Conservation (phyloP, 2,888 invertebrate species). For the Arge pagana region DNA sequence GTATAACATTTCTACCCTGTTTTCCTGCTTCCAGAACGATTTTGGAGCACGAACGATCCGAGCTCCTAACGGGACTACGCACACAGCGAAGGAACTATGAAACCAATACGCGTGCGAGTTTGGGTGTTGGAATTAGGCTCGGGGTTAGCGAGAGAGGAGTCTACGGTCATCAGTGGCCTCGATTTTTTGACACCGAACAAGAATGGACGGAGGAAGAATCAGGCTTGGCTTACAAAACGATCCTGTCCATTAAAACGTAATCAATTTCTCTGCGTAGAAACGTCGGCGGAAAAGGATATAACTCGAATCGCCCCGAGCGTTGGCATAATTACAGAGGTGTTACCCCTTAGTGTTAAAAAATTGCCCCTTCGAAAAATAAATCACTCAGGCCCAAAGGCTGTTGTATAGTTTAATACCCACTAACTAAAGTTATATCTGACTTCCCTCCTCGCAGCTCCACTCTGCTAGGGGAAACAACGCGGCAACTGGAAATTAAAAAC, state of each 20-base stretch:
- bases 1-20: no score
- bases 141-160: no score
- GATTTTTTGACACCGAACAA: no score
- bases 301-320: slow-evolving; percentile 5
- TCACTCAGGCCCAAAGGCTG: slow-evolving; percentile 19
- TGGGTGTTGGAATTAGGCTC: no score
- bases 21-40: no score
- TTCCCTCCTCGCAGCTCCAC: not conserved
- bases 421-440: not conserved
- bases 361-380: slow-evolving; percentile 21
- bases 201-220: slow-evolving; percentile 16
- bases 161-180: no score
- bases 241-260: slow-evolving; percentile 21
- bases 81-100: no score
- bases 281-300: slow-evolving; percentile 17
- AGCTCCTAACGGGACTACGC: no score
- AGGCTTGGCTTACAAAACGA: slow-evolving; percentile 17
- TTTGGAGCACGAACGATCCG: no score
- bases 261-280: slow-evolving; percentile 17
- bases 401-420: not conserved
- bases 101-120: no score
- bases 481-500: not conserved
- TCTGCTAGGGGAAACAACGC: no score
- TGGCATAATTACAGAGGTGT: slow-evolving; percentile 21
- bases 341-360: slow-evolving; percentile 22